Evolutionary conservation across 2,797 vertebrate genomes (phyloP), one percentile per base, ranked within the genome.

Genomic region (Huso huso): DNA sequence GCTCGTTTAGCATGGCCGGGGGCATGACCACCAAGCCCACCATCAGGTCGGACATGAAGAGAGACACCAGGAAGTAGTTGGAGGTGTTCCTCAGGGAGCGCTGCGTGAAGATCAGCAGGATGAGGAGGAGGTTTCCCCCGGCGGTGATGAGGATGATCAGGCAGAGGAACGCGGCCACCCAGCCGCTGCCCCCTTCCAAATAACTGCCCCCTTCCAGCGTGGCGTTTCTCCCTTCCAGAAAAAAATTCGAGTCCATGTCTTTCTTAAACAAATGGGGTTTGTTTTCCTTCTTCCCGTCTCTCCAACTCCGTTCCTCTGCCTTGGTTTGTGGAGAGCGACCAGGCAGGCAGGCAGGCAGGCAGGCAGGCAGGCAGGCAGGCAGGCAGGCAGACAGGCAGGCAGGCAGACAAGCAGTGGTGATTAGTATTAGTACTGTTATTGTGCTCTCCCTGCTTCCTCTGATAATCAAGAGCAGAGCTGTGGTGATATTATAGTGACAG

Each of bases 11-110:
- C 95, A 97, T 94, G 73, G 96, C 96, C 0, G 96, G 96, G 0
- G 96, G 96, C 96, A 98, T 99, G 68, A 99, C 96, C 84, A 97
- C 96, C 79, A 96, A 68, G 2, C 94, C 96, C 88, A 98, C 96
- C 95, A 98, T 93, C 23, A 99, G 87, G 84, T 98, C 96, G 0
- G 96, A 97, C 75, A 95, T 87, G 86, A 99, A 99, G 68, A 99
- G 86, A 0, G 96, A 99, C 78, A 97, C 95, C 77, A 99, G 78
- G 85, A 99, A 98, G 75, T 93, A 95, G 86, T 97, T 98, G 65
- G 96, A 97, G 69, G 94, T 98, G 88, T 94, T 97, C 66, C 95
- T 90, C 73, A 99, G 80, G 7, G 95, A 91, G n/a, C 93, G 92
- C 76, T 97, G 95, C 18, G 89, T 91, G 62, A 96, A 81, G 76